phyloP scores from a whole-genome alignment of 2,797 vertebrate species.

The Sphenopsis melanotis region DNA sequence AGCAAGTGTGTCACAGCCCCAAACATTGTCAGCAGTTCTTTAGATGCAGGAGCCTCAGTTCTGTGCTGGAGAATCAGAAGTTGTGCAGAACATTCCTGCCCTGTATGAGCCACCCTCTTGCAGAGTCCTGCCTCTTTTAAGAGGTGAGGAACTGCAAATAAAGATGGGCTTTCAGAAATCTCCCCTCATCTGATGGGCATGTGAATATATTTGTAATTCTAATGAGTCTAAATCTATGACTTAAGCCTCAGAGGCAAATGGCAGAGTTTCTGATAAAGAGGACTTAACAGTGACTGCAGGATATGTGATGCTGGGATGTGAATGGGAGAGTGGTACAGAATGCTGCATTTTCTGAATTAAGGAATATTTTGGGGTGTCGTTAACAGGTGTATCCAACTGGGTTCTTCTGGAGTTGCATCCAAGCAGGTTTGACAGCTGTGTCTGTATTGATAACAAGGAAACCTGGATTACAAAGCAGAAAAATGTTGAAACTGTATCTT shows the following conservation, averaged over 20 bases:
- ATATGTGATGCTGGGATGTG: neutral
- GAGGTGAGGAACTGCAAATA: neutral
- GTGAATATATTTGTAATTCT: neutral
- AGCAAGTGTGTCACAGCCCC: neutral
- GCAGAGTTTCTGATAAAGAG: neutral
- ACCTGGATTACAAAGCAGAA: neutral
- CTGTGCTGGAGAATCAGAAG: neutral
- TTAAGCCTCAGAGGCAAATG: neutral
- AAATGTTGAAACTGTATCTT: neutral
- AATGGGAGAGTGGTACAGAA: neutral
- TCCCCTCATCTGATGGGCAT: neutral
- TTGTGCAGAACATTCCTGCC: neutral
- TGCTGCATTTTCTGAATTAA: neutral
- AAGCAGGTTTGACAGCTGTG: neutral
- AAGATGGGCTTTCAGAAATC: neutral
- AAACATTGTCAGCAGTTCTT: neutral
- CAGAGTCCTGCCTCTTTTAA: neutral
- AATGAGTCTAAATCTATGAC: neutral
- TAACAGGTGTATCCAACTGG: neutral
- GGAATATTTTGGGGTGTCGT: neutral
- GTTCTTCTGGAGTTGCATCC: neutral
- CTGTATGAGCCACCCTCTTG: neutral
- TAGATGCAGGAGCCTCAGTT: neutral
- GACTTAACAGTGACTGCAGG: neutral
- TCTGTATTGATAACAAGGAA: neutral